A percentile compares a stretch with the other conserved stretches of the same genome.
phyloP scores from a whole-genome alignment of 1,140 invertebrate genomes.

The Nasonia vitripennis region DNA sequence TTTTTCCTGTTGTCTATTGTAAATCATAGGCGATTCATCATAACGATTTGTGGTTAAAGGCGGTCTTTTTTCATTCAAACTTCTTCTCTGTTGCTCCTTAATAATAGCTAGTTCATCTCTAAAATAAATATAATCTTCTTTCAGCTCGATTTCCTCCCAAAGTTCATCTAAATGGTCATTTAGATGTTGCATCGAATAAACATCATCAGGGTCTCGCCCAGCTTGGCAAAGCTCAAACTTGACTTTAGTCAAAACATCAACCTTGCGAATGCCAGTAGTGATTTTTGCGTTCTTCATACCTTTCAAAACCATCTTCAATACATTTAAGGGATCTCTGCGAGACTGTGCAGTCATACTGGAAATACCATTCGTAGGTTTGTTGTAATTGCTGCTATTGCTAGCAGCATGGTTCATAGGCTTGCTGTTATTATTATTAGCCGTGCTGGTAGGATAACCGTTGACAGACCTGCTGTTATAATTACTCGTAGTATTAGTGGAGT shows the following conservation, averaged over 20 bases:
- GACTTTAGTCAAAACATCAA: slow-evolving; percentile 30
- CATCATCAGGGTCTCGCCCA: background rate
- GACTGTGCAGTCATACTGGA: background rate
- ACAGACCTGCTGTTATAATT: background rate
- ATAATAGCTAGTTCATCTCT: background rate
- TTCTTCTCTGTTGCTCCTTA: background rate
- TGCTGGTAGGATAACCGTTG: no score
- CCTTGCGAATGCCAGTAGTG: background rate
- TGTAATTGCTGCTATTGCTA: background rate
- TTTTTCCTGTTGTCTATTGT: background rate
- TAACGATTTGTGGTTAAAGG: no score
- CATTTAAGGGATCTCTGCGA: background rate
- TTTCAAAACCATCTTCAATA: background rate
- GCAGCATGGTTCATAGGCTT: background rate
- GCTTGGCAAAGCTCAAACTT: slow-evolving; percentile 17
- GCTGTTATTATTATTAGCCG: background rate
- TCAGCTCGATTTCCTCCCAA: slow-evolving; percentile 51
- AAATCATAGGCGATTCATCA: background rate
- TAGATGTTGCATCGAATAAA: background rate
- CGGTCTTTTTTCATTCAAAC: background rate
- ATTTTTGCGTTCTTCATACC: background rate
- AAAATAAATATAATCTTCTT: slow-evolving; percentile 54
- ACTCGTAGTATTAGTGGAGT: background rate
- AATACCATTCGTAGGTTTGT: background rate
- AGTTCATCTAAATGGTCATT: slow-evolving; percentile 53